Evolutionary conservation across 2,113 vertebrate species (phyloP).

Genomic region (Platycercus adscitus): DNA sequence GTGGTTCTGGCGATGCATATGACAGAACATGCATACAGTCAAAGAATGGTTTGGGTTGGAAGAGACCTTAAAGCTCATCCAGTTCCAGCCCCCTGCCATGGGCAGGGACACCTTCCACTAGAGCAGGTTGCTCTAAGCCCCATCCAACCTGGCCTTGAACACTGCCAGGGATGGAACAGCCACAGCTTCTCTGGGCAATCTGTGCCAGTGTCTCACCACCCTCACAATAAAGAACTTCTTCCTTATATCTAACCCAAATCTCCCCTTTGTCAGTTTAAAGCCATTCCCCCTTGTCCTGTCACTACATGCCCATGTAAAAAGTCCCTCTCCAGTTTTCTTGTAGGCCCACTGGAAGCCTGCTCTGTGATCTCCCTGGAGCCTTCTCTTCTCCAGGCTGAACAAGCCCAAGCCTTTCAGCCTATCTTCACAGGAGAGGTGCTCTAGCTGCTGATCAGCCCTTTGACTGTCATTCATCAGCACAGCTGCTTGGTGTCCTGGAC

Average conservation of each 20-base stretch:
- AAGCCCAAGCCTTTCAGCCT: not conserved
- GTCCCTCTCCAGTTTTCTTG: not conserved
- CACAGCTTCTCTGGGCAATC: not conserved
- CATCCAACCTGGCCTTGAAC: not conserved
- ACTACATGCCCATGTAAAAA: not conserved
- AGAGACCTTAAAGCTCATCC: not conserved
- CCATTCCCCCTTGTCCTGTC: not conserved
- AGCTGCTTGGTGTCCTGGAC: not conserved
- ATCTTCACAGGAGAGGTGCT: not conserved
- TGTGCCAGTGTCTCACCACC: not conserved
- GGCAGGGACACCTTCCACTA: not conserved
- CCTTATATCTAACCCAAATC: not conserved
- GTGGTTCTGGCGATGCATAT: not conserved
- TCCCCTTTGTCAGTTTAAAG: not conserved
- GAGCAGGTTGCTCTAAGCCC: not conserved
- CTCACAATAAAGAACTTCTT: not conserved
- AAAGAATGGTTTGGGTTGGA: not conserved
- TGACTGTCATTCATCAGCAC: not conserved
- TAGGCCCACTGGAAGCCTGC: not conserved
- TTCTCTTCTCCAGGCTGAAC: not conserved
- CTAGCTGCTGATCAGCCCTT: not conserved
- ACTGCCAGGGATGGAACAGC: not conserved
- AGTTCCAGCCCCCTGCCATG: not conserved
- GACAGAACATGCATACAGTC: fast-evolving
- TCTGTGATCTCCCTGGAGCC: not conserved